phyloP scores from a whole-genome alignment of 2,888 invertebrate genomes.

The Synergus umbraculus region DNA sequence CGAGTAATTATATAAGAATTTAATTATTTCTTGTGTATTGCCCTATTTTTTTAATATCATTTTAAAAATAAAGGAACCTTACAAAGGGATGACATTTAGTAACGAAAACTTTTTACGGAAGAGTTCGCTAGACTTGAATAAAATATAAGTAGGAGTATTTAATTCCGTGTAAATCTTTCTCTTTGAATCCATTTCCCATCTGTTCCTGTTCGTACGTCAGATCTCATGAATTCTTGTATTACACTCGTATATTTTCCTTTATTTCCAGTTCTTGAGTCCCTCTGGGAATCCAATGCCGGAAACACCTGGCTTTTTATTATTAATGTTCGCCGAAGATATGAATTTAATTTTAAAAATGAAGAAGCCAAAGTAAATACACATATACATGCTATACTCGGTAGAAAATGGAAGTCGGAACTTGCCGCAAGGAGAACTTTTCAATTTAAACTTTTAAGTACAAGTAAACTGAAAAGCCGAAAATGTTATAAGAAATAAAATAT shows the following conservation, averaged over 20 bases:
- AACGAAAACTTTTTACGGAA: neutral
- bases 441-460: no score
- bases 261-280: neutral
- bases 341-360: neutral
- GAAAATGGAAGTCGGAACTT: neutral
- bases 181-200: conserved; percentile 3
- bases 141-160: conserved; percentile 1
- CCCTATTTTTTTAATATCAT: neutral
- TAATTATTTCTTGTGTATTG: no score
- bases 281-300: neutral
- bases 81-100: neutral
- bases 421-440: neutral
- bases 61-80: neutral
- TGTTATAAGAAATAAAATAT: neutral
- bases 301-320: conserved; percentile 2
- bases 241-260: conserved; percentile 11
- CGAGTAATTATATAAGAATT: no score
- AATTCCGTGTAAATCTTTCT: neutral
- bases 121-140: neutral
- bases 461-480: neutral
- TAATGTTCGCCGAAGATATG: neutral
- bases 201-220: conserved; percentile 1
- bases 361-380: neutral
- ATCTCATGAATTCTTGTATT: conserved; percentile 17
- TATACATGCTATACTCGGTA: neutral